Conservation (phyloP, 2,113 vertebrate species). For the Prionailurus viverrinus region DNA sequence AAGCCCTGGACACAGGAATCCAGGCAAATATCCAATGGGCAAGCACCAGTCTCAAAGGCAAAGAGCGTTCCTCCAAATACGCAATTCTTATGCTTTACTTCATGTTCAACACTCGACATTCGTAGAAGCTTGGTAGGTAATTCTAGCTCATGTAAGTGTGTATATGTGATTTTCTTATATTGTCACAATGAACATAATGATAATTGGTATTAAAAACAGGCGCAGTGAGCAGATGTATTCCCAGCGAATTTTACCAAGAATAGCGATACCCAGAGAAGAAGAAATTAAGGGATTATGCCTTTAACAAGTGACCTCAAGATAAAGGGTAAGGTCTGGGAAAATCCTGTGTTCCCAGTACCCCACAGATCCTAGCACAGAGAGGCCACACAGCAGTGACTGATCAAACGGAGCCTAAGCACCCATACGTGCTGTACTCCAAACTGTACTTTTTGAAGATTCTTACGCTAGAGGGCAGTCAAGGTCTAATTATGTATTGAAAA, state of each 20-base stretch:
- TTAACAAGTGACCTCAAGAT: background rate
- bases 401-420: background rate
- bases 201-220: background rate
- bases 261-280: background rate
- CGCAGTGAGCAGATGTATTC: background rate
- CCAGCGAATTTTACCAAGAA: background rate
- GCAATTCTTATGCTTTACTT: background rate
- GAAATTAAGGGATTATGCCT: background rate
- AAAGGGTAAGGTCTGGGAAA: background rate
- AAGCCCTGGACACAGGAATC: background rate
- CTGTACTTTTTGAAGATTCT: background rate
- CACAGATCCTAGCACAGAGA: background rate
- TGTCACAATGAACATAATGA: background rate
- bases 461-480: conserved; percentile 63
- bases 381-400: background rate
- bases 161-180: background rate
- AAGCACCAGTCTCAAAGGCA: background rate
- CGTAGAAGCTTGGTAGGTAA: background rate
- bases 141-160: background rate
- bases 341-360: background rate
- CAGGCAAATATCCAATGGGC: rapidly evolving
- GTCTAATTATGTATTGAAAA: background rate
- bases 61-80: rapidly evolving
- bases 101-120: background rate
- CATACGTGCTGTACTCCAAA: background rate